Conservation (phyloP, 2,113 vertebrate genomes). For the Hucho hucho region DNA sequence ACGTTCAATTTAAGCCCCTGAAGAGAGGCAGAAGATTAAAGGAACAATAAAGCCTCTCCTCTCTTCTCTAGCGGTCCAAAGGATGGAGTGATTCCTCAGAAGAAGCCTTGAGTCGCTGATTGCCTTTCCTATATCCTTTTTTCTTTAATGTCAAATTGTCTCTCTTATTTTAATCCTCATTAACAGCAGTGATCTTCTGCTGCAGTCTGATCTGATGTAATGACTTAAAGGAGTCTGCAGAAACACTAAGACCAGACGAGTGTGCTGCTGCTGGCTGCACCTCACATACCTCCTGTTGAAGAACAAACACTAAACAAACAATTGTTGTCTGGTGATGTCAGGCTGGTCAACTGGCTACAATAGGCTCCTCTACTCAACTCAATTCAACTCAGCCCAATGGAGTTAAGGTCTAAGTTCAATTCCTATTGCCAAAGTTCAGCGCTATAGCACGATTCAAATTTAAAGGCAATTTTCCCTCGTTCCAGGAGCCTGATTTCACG, state of each 20-base stretch:
- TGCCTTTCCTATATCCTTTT: slow-evolving; percentile 17
- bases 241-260: slow-evolving; percentile 26
- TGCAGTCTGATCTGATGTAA: slow-evolving; percentile 47
- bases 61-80: slow-evolving; percentile 21
- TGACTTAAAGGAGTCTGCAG: slow-evolving; percentile 43
- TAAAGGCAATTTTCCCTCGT: too few species aligned
- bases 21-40: slow-evolving; percentile 57
- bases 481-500: too few species aligned
- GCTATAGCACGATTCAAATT: too few species aligned
- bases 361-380: background rate
- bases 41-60: slow-evolving; percentile 50
- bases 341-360: background rate
- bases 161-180: slow-evolving; percentile 57
- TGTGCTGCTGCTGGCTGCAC: background rate
- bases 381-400: background rate
- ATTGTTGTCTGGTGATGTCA: slow-evolving; percentile 15
- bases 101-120: slow-evolving; percentile 33
- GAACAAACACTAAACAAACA: slow-evolving; percentile 28
- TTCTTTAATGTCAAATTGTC: slow-evolving; percentile 46
- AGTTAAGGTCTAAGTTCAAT: background rate
- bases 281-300: slow-evolving; percentile 7
- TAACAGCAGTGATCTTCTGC: slow-evolving; percentile 30
- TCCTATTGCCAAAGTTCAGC: too few species aligned
- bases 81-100: slow-evolving; percentile 28
- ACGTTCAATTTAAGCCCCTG: slow-evolving; percentile 60